Evolutionary conservation across 2,888 invertebrate species (phyloP).

Genomic region (Diploptera punctata): DNA sequence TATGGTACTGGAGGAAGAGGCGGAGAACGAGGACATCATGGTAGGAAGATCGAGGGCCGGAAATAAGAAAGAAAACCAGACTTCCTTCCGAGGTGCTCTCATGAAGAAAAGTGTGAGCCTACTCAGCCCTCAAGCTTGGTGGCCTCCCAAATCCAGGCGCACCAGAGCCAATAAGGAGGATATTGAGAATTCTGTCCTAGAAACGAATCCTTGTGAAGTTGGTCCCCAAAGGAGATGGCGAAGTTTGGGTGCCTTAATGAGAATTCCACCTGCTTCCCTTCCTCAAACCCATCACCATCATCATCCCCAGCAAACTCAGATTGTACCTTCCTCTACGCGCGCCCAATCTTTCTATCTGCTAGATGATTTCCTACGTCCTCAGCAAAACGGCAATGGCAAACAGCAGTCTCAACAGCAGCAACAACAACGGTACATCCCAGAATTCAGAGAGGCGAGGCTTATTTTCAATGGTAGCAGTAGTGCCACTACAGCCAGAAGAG

Average conservation of each 20-base stretch:
- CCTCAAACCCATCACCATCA: slow-evolving; percentile 27
- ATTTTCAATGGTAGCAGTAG: slow-evolving; percentile 13
- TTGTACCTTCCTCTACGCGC: slow-evolving; percentile 52
- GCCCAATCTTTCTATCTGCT: slow-evolving; percentile 59
- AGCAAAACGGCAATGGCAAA: background rate
- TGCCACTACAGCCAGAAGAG: slow-evolving; percentile 2
- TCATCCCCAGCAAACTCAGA: slow-evolving; percentile 49
- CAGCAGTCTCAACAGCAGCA: background rate
- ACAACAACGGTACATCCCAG: slow-evolving; percentile 31
- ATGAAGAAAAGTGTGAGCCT: slow-evolving; percentile 48
- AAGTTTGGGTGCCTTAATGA: slow-evolving; percentile 56
- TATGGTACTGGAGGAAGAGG: slow-evolving; percentile 45
- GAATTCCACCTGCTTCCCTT: slow-evolving; percentile 49
- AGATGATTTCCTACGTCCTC: slow-evolving; percentile 57
- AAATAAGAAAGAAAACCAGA: slow-evolving; percentile 39
- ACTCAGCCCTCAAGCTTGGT: slow-evolving; percentile 47
- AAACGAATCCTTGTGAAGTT: slow-evolving; percentile 45
- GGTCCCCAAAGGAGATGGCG: slow-evolving; percentile 56
- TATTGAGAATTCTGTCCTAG: background rate
- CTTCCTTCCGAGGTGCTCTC: slow-evolving; percentile 43
- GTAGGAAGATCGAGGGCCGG: slow-evolving; percentile 16
- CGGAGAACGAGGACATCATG: slow-evolving; percentile 29
- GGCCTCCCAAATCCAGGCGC: slow-evolving; percentile 46
- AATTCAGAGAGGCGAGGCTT: slow-evolving; percentile 23
- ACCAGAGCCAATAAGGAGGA: slow-evolving; percentile 35